phyloP scores from a whole-genome alignment of 2,888 invertebrate species.

The Ochropacha duplaris region DNA sequence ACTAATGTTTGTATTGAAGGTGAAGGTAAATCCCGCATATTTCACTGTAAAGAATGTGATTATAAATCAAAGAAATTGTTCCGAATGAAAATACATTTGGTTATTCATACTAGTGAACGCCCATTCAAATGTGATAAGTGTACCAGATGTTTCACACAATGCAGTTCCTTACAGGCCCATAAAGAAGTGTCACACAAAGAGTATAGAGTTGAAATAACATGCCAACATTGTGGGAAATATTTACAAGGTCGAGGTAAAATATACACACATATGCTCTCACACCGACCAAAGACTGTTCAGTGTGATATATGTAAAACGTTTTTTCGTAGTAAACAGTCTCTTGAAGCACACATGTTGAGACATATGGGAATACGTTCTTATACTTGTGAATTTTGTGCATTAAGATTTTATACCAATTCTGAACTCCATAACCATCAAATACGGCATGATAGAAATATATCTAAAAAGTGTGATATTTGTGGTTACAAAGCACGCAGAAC shows the following conservation, averaged over 20 bases:
- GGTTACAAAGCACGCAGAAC: conserved; percentile 42
- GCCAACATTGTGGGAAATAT: conserved; percentile 62
- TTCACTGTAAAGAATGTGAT: conserved; percentile 52
- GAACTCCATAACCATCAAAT: conserved; percentile 60
- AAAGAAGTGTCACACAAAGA: conserved; percentile 52
- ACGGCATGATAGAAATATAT: conserved; percentile 43
- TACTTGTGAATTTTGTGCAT: conserved; percentile 63
- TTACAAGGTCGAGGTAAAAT: conserved; percentile 50
- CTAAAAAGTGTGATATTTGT: conserved; percentile 54
- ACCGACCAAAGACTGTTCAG: conserved; percentile 28
- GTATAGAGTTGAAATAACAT: conserved; percentile 48
- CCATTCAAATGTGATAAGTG: conserved; percentile 58
- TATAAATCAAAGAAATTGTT: conserved; percentile 51
- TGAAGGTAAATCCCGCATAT: conserved; percentile 44
- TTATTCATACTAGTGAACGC: conserved; percentile 57
- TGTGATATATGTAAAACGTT: conserved; percentile 52
- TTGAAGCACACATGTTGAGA: conserved; percentile 52
- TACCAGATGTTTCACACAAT: conserved; percentile 51
- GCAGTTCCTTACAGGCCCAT: conserved; percentile 52
- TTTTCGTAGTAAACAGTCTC: conserved; percentile 35
- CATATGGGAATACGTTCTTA: conserved; percentile 56
- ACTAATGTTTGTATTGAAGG: conserved; percentile 46
- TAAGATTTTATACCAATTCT: conserved; percentile 52
- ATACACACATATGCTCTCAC: conserved; percentile 53
- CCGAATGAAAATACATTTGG: conserved; percentile 51